Evolutionary conservation across 2,888 invertebrate species (phyloP).

Genomic region (Zaprionus bogoriensis): DNA sequence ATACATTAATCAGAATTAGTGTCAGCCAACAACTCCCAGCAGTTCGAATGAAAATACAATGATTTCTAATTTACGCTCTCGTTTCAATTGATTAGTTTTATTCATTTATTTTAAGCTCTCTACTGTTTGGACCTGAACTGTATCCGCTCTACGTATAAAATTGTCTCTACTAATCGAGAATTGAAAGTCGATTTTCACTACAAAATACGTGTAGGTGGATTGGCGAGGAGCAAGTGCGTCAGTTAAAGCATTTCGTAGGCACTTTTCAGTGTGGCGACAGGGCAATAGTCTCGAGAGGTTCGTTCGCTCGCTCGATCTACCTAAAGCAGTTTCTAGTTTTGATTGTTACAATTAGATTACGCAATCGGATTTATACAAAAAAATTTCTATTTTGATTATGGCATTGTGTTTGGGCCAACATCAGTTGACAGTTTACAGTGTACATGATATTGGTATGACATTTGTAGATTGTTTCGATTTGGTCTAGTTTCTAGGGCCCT

Average conservation of each 20-base stretch:
- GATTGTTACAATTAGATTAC: slow-evolving; percentile 41
- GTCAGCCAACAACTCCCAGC: neutral
- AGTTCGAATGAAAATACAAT: neutral
- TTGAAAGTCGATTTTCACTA: slow-evolving; percentile 16
- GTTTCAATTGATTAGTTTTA: slow-evolving; percentile 10
- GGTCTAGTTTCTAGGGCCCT: neutral
- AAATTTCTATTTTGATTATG: slow-evolving; percentile 40
- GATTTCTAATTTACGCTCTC: neutral
- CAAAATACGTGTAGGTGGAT: slow-evolving; percentile 9
- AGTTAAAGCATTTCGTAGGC: slow-evolving; percentile 51
- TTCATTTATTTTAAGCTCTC: slow-evolving; percentile 52
- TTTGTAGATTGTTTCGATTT: slow-evolving; percentile 6
- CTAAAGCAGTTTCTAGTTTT: slow-evolving; percentile 37
- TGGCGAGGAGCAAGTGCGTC: slow-evolving; percentile 15
- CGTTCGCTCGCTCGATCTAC: slow-evolving; percentile 7
- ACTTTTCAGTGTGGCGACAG: slow-evolving; percentile 51
- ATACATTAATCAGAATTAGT: slow-evolving; percentile 4
- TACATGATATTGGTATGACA: slow-evolving; percentile 2
- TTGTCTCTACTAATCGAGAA: slow-evolving; percentile 4
- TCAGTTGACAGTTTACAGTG: slow-evolving; percentile 26
- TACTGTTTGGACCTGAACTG: slow-evolving; percentile 53
- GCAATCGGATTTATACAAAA: slow-evolving; percentile 36
- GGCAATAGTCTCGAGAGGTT: neutral
- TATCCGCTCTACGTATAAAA: slow-evolving; percentile 20
- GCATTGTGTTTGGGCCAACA: slow-evolving; percentile 51